Conservation (phyloP, 1,140 invertebrate species). For the Aphelinus atriplicis region DNA sequence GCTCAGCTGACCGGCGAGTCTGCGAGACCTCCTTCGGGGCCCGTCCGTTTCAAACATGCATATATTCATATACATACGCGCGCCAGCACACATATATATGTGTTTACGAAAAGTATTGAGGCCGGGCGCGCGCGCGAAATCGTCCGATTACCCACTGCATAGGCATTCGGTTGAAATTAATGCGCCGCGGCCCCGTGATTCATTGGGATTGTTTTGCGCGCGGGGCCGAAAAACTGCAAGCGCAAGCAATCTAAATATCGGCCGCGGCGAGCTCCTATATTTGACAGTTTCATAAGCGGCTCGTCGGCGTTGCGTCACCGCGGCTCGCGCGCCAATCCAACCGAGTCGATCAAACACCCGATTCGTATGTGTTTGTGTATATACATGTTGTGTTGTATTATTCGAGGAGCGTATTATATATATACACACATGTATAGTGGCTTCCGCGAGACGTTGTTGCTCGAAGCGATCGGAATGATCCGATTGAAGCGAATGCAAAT, state of each 20-base stretch:
- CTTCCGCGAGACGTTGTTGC: too few species aligned
- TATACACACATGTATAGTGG: too few species aligned
- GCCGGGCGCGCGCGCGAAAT: too few species aligned
- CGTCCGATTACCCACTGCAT: background rate
- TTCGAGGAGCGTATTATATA: too few species aligned
- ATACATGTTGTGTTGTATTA: too few species aligned
- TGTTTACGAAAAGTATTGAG: too few species aligned
- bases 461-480: too few species aligned
- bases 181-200: background rate
- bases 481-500: too few species aligned
- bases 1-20: background rate
- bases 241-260: conserved; percentile 17
- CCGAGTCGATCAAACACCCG: background rate
- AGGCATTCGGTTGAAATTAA: conserved; percentile 8
- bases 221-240: conserved; percentile 28
- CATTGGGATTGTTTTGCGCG: conserved; percentile 10
- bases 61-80: background rate
- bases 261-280: conserved; percentile 16
- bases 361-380: background rate
- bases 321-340: background rate
- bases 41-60: background rate
- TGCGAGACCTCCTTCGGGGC: background rate
- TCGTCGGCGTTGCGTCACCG: conserved; percentile 18
- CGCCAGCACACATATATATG: background rate
- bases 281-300: conserved; percentile 29